These are phyloP conservation scores for Disparrhopalites patrizii DNA, from an alignment of 2,888 invertebrate genomes.

Conservation along the genomic window DNA sequence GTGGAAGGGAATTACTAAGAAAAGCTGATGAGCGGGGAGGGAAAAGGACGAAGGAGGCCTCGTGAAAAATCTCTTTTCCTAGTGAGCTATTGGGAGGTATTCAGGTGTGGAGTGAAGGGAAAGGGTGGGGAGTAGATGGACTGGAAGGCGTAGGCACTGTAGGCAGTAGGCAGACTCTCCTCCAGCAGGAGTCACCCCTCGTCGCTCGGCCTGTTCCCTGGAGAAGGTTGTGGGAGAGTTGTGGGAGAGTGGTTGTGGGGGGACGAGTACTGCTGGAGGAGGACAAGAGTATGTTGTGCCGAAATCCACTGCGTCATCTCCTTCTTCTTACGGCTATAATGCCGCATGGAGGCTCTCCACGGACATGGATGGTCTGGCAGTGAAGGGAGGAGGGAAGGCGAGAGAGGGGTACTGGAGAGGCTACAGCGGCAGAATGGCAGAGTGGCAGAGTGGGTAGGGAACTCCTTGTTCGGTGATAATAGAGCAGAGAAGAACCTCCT, in stretches of 20 bases:
- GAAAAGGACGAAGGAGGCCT: not conserved
- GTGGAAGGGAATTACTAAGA: too few species aligned
- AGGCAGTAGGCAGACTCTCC: not conserved
- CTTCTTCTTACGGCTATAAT: too few species aligned
- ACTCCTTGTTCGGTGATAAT: constrained; percentile 2
- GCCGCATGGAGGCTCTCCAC: too few species aligned
- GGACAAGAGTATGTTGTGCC: too few species aligned
- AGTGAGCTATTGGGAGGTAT: not conserved
- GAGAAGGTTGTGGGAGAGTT: constrained; percentile 1
- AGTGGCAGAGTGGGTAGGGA: not conserved
- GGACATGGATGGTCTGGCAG: too few species aligned
- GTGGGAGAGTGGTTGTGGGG: not conserved
- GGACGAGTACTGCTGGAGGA: not conserved
- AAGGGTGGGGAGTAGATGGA: not conserved
- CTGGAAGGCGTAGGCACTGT: not conserved
- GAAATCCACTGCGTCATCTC: too few species aligned
- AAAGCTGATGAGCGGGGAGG: not conserved
- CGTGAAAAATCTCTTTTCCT: not conserved
- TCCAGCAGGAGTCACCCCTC: too few species aligned
- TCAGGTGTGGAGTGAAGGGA: not conserved
- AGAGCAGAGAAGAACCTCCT: not conserved
- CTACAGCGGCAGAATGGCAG: not conserved
- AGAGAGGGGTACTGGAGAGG: not conserved
- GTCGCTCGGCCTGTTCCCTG: not conserved
- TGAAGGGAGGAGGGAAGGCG: not conserved